Conservation (phyloP, 2,888 invertebrate genomes). For the Apamea epomidion region DNA sequence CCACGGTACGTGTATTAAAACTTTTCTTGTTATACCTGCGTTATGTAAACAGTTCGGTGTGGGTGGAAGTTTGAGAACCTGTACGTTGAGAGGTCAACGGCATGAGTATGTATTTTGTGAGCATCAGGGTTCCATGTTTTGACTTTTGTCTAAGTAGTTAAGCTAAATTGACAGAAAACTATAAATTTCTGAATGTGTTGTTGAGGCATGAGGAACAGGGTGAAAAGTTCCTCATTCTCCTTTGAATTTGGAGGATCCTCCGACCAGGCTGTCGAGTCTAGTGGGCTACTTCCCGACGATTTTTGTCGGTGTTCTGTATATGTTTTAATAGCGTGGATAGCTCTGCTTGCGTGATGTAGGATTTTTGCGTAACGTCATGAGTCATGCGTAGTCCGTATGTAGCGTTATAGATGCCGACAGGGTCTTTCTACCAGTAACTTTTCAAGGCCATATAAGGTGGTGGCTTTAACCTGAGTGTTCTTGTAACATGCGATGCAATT, state of each 20-base stretch:
- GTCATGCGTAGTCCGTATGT: not conserved
- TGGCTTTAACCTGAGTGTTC: not conserved
- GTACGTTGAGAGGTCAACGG: not conserved
- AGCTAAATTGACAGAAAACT: too few relatives aligned
- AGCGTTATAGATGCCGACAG: not conserved
- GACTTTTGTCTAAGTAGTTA: not conserved
- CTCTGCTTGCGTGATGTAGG: too few relatives aligned
- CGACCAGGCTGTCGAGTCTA: not conserved
- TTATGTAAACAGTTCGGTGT: slow-evolving; percentile 55
- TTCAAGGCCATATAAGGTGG: not conserved
- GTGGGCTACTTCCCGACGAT: not conserved
- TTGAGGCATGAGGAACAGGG: not conserved
- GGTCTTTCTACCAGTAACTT: not conserved
- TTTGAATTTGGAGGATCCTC: not conserved
- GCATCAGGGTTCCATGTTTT: not conserved
- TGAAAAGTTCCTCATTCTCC: not conserved
- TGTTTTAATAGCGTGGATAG: too few relatives aligned
- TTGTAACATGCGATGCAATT: not conserved
- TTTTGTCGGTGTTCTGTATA: not conserved
- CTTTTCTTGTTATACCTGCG: slow-evolving; percentile 68
- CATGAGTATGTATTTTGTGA: not conserved
- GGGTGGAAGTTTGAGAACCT: slow-evolving; percentile 20
- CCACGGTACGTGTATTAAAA: slow-evolving; percentile 64
- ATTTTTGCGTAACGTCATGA: not conserved
- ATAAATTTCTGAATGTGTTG: not conserved